A percentile compares a stretch with the other conserved stretches of the same genome.
These are phyloP conservation scores for Helarctos malayanus DNA, from an alignment of 2,797 vertebrate species.

Conservation along the genomic window DNA sequence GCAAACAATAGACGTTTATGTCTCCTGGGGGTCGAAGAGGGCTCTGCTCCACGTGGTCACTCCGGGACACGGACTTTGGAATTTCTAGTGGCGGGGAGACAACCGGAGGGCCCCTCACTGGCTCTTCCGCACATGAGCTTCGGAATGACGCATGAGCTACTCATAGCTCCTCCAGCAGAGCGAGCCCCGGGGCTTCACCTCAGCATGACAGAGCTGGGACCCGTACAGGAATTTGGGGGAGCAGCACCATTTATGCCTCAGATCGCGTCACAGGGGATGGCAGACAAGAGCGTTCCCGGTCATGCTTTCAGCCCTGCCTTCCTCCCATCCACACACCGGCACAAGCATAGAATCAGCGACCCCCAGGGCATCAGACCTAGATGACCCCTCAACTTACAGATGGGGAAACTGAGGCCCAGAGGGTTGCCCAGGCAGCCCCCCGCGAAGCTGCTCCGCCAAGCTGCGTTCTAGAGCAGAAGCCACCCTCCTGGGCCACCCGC, in stretches of 20 bases:
- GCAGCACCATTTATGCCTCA: neutral
- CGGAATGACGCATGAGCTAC: neutral
- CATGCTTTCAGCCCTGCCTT: neutral
- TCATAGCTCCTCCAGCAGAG: neutral
- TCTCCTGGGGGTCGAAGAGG: neutral
- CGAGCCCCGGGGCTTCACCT: neutral
- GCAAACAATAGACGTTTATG: neutral
- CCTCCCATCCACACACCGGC: neutral
- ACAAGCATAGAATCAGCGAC: neutral
- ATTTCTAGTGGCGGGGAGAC: neutral
- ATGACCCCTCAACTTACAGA: rapidly evolving
- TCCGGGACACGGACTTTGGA: neutral
- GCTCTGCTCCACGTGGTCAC: neutral
- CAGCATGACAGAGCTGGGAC: neutral
- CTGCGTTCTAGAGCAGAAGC: rapidly evolving
- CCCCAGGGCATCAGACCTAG: neutral
- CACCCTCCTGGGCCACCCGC: rapidly evolving
- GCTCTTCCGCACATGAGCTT: neutral
- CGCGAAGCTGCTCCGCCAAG: rapidly evolving
- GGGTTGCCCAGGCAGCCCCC: no score
- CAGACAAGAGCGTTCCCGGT: neutral
- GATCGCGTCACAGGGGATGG: neutral
- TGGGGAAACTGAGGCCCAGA: neutral
- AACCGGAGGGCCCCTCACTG: no score
- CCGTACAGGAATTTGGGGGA: rapidly evolving